Base-by-base conservation (phyloP, 2,888 invertebrate genomes). In the Aelia acuminata region DNA sequence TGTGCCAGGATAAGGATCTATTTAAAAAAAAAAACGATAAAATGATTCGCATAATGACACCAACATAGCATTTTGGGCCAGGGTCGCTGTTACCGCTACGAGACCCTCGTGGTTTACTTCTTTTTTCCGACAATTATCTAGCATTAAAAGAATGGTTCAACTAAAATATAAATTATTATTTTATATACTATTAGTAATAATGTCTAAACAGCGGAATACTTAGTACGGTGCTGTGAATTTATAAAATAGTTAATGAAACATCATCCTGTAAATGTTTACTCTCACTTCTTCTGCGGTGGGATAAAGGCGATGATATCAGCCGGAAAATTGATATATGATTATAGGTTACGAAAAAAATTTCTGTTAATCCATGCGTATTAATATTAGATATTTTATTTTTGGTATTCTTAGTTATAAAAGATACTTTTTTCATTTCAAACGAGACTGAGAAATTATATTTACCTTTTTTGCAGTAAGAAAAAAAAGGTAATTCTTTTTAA, bases 71-170 rank as follows among this genome's bases (percentile, higher is more conserved):
- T 70, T 70, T 31, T 18, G 63, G 57, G 31, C 18, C 63, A 70
- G 31, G 63, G 63, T 70, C 63, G 5, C 20, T 5, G 18, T 70
- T 7, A 70, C 63, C 35, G 20, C 63, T 18, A 70, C 18, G 1
- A 18, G 63, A 35, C 63, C 63, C 35, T 70, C 31, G 63, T 70
- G 63, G 63, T 70, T 70, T 57, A 35, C 63, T 70, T 70, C 4
- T 31, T 31, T 20, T 70, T 13, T 7, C 63, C 8, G 18, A 7
- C 1, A 70, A 35, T 70, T 70, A 35, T 20, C 31, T 35, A 35
- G 18, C 20, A 70, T 35, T 18, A 35, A 70, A 70, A 70, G 31
- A 15, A 31, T 13, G 7, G 10, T 11, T 11, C n/a, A n/a, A n/a
- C n/a, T n/a, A 26, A 26, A 3, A 57, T 15, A 26, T 20, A 26